Evolutionary conservation across 2,888 invertebrate species (phyloP).

Genomic region (Drosophila suboccidentalis): DNA sequence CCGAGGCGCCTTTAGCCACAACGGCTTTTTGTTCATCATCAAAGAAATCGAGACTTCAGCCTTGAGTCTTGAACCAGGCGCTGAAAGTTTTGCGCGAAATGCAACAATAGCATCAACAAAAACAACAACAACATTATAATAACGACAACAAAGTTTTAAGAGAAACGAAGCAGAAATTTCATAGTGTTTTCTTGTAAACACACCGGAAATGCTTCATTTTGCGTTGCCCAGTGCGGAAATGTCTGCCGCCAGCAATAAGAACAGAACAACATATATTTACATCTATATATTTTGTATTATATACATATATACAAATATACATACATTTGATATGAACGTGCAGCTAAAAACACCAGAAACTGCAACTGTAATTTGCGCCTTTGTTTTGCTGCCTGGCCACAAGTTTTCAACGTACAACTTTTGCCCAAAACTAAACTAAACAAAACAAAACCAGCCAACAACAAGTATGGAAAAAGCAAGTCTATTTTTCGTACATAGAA

Average conservation of each 20-base stretch:
- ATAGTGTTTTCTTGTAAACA: constrained; percentile 58
- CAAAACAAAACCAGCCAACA: constrained; percentile 40
- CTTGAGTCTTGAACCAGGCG: constrained; percentile 51
- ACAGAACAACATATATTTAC: constrained; percentile 25
- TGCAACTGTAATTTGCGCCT: constrained; percentile 73
- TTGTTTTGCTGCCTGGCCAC: constrained; percentile 67
- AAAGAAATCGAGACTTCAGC: constrained; percentile 72
- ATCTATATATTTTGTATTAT: constrained; percentile 10
- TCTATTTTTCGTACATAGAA: constrained; percentile 20
- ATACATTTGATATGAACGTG: constrained; percentile 22
- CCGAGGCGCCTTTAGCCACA: constrained; percentile 51
- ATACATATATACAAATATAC: constrained; percentile 10
- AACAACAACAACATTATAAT: constrained; percentile 34
- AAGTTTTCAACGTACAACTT: constrained; percentile 66
- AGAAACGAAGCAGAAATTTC: constrained; percentile 51
- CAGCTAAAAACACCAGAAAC: constrained; percentile 55
- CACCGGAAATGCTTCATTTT: constrained; percentile 77
- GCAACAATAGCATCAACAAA: constrained; percentile 47
- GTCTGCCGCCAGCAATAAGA: constrained; percentile 46
- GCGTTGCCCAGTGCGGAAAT: constrained; percentile 66
- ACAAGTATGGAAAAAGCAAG: constrained; percentile 30
- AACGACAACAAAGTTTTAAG: constrained; percentile 41
- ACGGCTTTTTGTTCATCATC: constrained; percentile 56
- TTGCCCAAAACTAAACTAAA: constrained; percentile 53
- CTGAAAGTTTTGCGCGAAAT: constrained; percentile 68